Percentiles rank a stretch among this genome's conserved stretches.
Evolutionary conservation across 37 sponge, comb jelly and placozoan genomes (phyloP).

Genomic region (Geodia barretti): DNA sequence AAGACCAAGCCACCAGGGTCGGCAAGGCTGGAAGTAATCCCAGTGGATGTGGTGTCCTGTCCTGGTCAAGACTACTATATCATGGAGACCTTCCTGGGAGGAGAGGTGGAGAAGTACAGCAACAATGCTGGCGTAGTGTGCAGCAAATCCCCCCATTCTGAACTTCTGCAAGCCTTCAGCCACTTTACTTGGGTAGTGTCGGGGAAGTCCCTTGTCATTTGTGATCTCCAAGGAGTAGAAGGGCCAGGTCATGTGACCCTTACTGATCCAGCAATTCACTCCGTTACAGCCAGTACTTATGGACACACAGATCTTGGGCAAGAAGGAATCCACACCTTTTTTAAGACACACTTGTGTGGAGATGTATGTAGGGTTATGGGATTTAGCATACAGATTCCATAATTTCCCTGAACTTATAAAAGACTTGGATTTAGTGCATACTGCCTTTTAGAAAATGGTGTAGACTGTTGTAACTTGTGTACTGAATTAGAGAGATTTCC

Average conservation of each 20-base stretch:
- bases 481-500: no score
- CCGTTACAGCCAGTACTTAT: constrained; percentile 12
- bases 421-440: no score
- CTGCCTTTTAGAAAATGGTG: no score
- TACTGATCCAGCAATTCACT: constrained; percentile 76
- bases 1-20: constrained; percentile 13
- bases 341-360: constrained; percentile 60
- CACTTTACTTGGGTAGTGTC: constrained; percentile 69
- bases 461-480: no score
- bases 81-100: constrained; percentile 33
- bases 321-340: constrained; percentile 52
- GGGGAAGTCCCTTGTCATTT: constrained; percentile 43
- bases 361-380: constrained; percentile 48
- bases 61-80: constrained; percentile 8
- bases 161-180: constrained; percentile 72
- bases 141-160: constrained; percentile 19
- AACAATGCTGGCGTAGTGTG: constrained; percentile 56
- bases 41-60: constrained; percentile 43
- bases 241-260: neutral
- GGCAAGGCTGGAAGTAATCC: constrained; percentile 1
- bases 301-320: constrained; percentile 54
- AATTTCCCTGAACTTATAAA: no score
- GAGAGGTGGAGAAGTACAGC: constrained; percentile 68
- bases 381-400: constrained; percentile 11
- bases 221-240: constrained; percentile 68